Base-by-base conservation (phyloP, 2,888 invertebrate genomes). In the Xestia xanthographa region DNA sequence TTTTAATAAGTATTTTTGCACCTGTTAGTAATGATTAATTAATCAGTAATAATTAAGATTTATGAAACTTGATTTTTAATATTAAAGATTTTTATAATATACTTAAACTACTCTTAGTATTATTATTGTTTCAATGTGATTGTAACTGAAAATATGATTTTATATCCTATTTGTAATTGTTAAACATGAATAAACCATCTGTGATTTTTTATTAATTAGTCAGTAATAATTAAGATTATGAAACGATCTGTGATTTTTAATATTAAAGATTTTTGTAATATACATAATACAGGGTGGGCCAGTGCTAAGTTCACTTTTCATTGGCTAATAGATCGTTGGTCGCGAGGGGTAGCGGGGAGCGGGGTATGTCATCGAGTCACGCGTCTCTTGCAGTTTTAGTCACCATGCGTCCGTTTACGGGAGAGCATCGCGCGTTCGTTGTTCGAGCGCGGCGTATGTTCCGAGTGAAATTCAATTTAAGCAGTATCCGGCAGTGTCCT, bases 1-100 rank as follows among this genome's bases (percentile, higher is more conserved):
- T 73, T 73, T 73, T 73, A 60, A 73, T 71, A 71, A 43, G n/a
- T 65, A 65, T 71, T 63, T 71, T 71, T 71, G 20, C 22, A 71
- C 71, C 48, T 66, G 43, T 72, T 17, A 63, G 71, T 45, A 71
- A 71, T 71, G 45, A 68, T 74, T 74, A 68, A 68, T 67, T 74
- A 60, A 6, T 74, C 66, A 66, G 67, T 67, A 73, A 6, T 70
- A 71, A 71, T 71, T 71, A 5, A 50, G 71, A 65, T 34, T 71
- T 14, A 56, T 70, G 11, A 58, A 69, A 58, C 58, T 43, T 69
- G 58, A 69, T 69, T 69, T 69, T 58, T 22, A 14, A 69, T 69
- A 58, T 58, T 69, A 69, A 69, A 69, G 69, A 29, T 60, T 70
- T 62, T n/a, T 70, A n/a, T 34, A n/a, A 6, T 58, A 58, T 34